Base-by-base conservation (phyloP, 2,113 vertebrate genomes). In the Rissa tridactyla region DNA sequence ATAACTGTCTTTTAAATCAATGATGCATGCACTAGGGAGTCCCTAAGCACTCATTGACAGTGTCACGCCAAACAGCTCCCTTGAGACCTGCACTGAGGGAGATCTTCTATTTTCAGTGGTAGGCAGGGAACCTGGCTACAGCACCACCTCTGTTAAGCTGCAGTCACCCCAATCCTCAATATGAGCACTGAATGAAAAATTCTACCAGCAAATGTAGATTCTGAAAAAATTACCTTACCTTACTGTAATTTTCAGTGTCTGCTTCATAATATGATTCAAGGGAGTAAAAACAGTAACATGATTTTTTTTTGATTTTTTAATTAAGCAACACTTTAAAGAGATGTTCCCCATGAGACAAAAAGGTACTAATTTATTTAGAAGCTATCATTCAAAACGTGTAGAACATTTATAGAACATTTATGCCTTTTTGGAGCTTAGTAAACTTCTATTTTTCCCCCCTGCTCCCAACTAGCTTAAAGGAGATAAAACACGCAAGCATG, bases 1-100 rank as follows among this genome's bases (percentile, higher is more conserved):
- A 11, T 88, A 85, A 62, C 57, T 89, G 84, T 71, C 84, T 92
- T 89, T 69, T 92, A 80, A 90, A 88, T 87, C 91, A 64, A 70
- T 86, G 88, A 81, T 42, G 76, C 52, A 58, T 85, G 58, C 54
- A 34, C 66, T 77, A 57, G 90, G 55, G 27, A 79, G 30, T 69
- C 90, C 80, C 75, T 87, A 66, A 82, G 36, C n/a, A 69, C 65
- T 80, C 73, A 60, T 11, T 92, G 62, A 58, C 51, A 69, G 54
- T 30, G 27, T 51, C 60, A 46, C 27, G 12, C 27, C 62, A 54
- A 64, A 93, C 23, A 79, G 8, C 66, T 90, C 86, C 82, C 49
- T 42, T 64, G 80, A 77, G 72, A 51, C 68, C 7, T 52, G 21
- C 34, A 25, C 34, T 54, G 60, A 87, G 58, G 66, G 71, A 86